Percentiles rank a stretch among this genome's conserved stretches.
These are phyloP conservation scores for Chroicocephalus ridibundus DNA, from an alignment of 2,113 vertebrate genomes.

Conservation along the genomic window DNA sequence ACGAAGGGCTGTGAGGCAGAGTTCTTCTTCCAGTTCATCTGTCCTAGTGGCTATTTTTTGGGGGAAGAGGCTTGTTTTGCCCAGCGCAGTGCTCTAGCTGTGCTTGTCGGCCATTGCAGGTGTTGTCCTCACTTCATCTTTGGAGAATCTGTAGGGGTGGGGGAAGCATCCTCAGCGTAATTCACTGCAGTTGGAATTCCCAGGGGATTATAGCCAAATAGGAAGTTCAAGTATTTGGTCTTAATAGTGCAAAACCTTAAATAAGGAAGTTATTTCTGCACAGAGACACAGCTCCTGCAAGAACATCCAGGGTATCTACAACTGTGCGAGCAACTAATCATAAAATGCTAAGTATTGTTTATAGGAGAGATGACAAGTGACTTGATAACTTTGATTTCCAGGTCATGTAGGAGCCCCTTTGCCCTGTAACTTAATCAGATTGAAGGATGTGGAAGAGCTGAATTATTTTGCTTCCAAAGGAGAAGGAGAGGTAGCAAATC, in stretches of 20 bases:
- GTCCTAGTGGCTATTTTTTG: neutral
- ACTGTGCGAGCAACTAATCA: neutral
- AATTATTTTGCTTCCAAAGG: slow-evolving; percentile 94
- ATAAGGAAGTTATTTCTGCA: neutral
- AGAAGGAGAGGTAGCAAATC: slow-evolving; percentile 90
- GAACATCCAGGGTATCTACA: neutral
- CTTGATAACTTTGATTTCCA: slow-evolving; percentile 67
- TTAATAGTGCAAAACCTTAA: neutral
- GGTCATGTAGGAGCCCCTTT: slow-evolving; percentile 96
- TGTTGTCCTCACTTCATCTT: neutral
- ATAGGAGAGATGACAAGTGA: slow-evolving; percentile 1
- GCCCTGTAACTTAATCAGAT: slow-evolving; percentile 94
- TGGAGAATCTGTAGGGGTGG: neutral
- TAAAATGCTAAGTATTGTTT: neutral
- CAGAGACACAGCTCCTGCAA: neutral
- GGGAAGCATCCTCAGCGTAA: too few relatives aligned
- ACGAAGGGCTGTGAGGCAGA: neutral
- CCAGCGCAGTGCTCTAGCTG: neutral
- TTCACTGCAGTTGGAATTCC: neutral
- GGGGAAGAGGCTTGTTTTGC: neutral
- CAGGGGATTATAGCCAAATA: neutral
- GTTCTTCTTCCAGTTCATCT: neutral
- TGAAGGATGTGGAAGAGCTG: slow-evolving; percentile 93
- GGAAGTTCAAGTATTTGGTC: neutral
- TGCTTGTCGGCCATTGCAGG: neutral